These are phyloP conservation scores for Yponomeuta malinellus DNA, from an alignment of 2,888 invertebrate species.

Conservation along the genomic window DNA sequence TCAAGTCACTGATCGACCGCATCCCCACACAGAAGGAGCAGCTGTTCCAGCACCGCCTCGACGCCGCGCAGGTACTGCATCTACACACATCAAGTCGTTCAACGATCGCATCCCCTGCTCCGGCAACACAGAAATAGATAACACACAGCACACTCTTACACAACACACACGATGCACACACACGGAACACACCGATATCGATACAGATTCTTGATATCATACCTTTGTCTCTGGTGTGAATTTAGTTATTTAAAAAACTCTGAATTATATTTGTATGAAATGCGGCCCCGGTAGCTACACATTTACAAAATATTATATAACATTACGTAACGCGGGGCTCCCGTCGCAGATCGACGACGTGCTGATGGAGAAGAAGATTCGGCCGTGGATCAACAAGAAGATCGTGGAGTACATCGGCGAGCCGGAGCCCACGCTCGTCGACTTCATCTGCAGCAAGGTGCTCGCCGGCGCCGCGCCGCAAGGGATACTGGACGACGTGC, in stretches of 20 bases:
- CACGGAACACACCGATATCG: not conserved
- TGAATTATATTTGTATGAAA: no score
- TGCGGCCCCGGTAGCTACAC: no score
- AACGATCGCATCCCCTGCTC: no score
- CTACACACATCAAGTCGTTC: not conserved
- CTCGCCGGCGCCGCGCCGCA: slow-evolving; percentile 94
- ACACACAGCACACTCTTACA: no score
- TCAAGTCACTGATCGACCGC: slow-evolving; percentile 97
- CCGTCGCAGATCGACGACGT: slow-evolving; percentile 77
- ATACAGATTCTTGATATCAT: not conserved
- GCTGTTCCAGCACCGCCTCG: slow-evolving; percentile 95
- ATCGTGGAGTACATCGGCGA: slow-evolving; percentile 99
- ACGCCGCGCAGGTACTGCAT: slow-evolving; percentile 79
- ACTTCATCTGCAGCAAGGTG: slow-evolving; percentile 99
- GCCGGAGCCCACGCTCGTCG: slow-evolving; percentile 98
- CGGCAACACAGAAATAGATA: no score
- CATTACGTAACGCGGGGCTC: not conserved
- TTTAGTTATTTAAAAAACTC: no score
- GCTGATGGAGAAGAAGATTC: slow-evolving; percentile 96
- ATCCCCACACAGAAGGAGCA: slow-evolving; percentile 98
- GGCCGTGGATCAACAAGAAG: slow-evolving; percentile 99
- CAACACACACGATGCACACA: not conserved
- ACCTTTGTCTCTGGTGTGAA: no score
- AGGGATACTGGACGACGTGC: slow-evolving; percentile 97
- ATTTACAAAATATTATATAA: no score